Conservation (phyloP, 2,113 vertebrate species). For the Microcebus jonahi region DNA sequence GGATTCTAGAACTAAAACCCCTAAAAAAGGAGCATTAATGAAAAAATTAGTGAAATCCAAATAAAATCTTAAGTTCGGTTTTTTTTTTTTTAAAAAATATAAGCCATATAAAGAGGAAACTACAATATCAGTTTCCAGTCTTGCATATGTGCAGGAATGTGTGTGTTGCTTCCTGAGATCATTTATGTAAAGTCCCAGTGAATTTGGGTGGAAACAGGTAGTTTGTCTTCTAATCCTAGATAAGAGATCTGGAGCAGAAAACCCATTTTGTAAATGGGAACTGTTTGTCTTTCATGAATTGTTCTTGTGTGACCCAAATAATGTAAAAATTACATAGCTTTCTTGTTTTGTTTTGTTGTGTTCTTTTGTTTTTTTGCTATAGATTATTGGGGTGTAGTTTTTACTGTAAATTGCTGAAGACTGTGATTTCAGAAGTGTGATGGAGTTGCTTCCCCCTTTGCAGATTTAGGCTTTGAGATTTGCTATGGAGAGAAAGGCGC, state of each 20-base stretch:
- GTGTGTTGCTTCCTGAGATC: neutral
- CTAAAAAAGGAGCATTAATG: neutral
- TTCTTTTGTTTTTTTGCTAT: neutral
- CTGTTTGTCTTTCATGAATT: neutral
- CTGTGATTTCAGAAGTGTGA: neutral
- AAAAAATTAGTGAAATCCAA: conserved; percentile 5
- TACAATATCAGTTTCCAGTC: neutral
- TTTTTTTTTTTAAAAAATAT: neutral
- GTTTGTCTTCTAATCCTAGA: neutral
- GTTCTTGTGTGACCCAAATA: neutral
- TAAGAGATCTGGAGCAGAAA: neutral
- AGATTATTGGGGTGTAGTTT: neutral
- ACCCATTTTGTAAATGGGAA: neutral
- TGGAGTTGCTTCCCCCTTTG: neutral
- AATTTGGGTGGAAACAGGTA: too few relatives aligned
- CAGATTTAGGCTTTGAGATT: neutral
- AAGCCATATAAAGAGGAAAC: neutral
- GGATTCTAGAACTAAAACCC: neutral
- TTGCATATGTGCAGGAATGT: neutral
- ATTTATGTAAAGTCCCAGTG: neutral
- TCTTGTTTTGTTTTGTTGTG: neutral
- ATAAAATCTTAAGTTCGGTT: neutral
- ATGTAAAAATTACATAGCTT: neutral
- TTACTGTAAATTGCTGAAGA: neutral
- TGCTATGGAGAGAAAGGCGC: neutral